Base-by-base conservation (phyloP, 35 echinoderm and acorn worm species). In the Hemicentrotus pulcherrimus region DNA sequence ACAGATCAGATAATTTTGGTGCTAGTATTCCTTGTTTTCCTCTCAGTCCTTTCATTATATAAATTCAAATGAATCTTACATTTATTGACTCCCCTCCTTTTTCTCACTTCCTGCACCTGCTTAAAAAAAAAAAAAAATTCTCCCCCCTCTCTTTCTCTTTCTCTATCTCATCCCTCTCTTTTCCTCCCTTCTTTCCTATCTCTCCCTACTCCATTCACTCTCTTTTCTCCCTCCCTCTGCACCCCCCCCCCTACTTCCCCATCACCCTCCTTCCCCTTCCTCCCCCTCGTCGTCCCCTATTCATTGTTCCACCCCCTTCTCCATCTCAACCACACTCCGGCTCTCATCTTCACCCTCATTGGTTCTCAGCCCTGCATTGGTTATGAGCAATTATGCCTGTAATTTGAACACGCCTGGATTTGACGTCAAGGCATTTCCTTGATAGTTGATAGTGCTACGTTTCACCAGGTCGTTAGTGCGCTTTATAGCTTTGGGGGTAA, bases 391-490 rank as follows among this genome's bases (percentile, higher is more conserved):
- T 93, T 93, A 93, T 13, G 91, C 91, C 46, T 93, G 91, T 46
- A 93, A 93, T 93, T 93, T 58, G 91, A 93, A 93, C 91, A 93
- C 48, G 48, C 91, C 91, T 58, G 32, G 30, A 46, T 93, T 93
- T 93, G 91, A 93, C 91, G 91, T 93, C 91, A 93, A 93, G 45
- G 45, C 91, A 58, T 93, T 93, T 93, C 91, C 47, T 93, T 93
- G 48, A 47, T 93, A 33, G 91, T 93, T 93, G 48, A 47, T 93
- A 33, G 91, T n/a, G 32, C 46, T 93, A 31, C 16, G 91, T 48
- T 93, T 93, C 47, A 14, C 91, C 46, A 48, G 46, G 91, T 58
- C 31, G 91, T 93, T 93, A 93, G 91, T 93, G 91, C 91, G 48
- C 46, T 58, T 31, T 24, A 93, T 93, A 93, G 91, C 65, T 78